Evolutionary conservation across 2,888 invertebrate genomes (phyloP).

Genomic region (Tinea pellionella): DNA sequence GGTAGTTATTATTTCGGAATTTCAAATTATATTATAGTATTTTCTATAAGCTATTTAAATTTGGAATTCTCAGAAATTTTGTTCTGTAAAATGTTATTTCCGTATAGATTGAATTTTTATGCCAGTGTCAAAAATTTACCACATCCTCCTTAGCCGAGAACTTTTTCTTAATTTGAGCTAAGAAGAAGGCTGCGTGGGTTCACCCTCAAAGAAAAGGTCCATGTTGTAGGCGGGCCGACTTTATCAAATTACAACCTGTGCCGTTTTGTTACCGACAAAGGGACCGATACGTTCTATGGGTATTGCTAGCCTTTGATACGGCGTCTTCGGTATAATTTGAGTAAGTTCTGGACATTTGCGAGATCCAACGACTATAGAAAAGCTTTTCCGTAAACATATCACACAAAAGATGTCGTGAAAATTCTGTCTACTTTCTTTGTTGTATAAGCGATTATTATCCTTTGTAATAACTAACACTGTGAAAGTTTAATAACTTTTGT

Average conservation of each 20-base stretch:
- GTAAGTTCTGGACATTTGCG: slow-evolving; percentile 8
- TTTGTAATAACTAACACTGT: not conserved
- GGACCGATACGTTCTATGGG: slow-evolving; percentile 31
- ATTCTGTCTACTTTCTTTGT: not conserved
- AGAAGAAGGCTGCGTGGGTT: slow-evolving; percentile 52
- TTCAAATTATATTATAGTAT: not conserved
- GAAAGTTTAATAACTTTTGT: not conserved
- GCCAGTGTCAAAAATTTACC: not conserved
- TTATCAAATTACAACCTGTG: slow-evolving; percentile 68
- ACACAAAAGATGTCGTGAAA: slow-evolving; percentile 9
- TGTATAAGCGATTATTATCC: slow-evolving; percentile 6
- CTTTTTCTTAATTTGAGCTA: not conserved
- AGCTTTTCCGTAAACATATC: slow-evolving; percentile 8
- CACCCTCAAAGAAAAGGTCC: slow-evolving; percentile 54
- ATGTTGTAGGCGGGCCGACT: slow-evolving; percentile 61
- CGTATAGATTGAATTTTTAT: not conserved
- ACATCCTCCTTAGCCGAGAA: not conserved
- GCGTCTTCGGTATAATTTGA: slow-evolving; percentile 15
- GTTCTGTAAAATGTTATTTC: not conserved
- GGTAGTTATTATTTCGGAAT: not conserved
- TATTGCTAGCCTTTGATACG: slow-evolving; percentile 31
- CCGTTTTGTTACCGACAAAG: slow-evolving; percentile 65
- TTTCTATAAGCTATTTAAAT: no score
- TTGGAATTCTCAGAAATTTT: no score
- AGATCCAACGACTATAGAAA: slow-evolving; percentile 1